These are phyloP conservation scores for Tympanuchus pallidicinctus DNA, from an alignment of 2,113 vertebrate species.

Conservation along the genomic window DNA sequence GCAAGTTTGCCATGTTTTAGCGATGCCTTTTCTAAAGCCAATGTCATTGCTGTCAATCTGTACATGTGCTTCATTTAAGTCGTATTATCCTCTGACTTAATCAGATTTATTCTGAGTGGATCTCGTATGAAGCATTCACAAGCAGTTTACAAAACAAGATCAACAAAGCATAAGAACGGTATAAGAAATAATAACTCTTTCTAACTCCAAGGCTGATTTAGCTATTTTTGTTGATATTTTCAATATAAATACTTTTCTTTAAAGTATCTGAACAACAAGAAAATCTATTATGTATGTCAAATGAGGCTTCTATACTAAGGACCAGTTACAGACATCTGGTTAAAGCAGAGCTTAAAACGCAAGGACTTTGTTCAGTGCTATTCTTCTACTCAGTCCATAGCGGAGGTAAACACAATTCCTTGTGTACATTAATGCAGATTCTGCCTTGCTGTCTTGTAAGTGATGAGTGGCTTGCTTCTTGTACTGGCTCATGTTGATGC, in stretches of 20 bases:
- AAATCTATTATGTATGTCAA: neutral
- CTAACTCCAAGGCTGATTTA: neutral
- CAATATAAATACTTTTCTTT: neutral
- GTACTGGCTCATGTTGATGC: neutral
- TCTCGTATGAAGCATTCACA: slow-evolving; percentile 9
- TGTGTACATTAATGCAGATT: neutral
- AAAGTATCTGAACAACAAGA: neutral
- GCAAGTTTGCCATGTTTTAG: neutral
- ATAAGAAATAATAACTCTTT: neutral
- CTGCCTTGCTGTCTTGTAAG: neutral
- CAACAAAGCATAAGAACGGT: neutral
- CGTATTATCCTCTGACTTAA: slow-evolving; percentile 39
- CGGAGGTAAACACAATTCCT: neutral
- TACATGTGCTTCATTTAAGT: slow-evolving; percentile 35
- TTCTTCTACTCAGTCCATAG: neutral
- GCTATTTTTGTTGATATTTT: neutral
- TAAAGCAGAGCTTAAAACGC: neutral
- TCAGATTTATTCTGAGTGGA: slow-evolving; percentile 28
- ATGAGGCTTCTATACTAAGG: neutral
- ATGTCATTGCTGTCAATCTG: slow-evolving; percentile 8
- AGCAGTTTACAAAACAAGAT: slow-evolving; percentile 6
- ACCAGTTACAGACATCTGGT: neutral
- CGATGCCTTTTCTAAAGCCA: neutral
- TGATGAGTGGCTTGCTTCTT: neutral
- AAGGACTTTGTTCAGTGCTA: neutral